These are phyloP conservation scores for Crocallis elinguaria DNA, from an alignment of 2,888 invertebrate genomes.

Conservation along the genomic window DNA sequence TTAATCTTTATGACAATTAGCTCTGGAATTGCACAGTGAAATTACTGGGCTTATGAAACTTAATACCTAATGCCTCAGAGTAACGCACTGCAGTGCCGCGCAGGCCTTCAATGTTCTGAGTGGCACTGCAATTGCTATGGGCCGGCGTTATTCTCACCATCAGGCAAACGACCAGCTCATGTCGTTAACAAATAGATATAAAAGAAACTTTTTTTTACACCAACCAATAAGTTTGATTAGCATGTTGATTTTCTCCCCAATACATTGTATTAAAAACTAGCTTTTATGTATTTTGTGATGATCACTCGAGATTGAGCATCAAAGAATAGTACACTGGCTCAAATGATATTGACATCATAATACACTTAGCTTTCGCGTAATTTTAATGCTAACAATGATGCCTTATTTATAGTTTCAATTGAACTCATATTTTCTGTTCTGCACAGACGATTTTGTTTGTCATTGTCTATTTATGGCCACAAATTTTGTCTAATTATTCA, in stretches of 20 bases:
- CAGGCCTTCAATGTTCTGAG: too few species aligned
- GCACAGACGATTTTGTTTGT: constrained; percentile 34
- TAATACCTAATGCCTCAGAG: too few species aligned
- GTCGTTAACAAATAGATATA: too few species aligned
- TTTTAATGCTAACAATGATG: constrained; percentile 54
- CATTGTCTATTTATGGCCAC: constrained; percentile 21
- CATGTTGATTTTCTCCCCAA: constrained; percentile 26
- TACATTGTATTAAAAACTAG: constrained; percentile 45
- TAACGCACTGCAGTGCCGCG: too few species aligned
- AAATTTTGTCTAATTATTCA: constrained; percentile 36
- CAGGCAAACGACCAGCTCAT: too few species aligned
- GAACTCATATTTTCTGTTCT: constrained; percentile 45
- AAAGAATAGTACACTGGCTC: constrained; percentile 3
- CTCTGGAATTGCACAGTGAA: too few species aligned
- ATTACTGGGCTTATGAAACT: too few species aligned
- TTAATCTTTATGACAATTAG: too few species aligned
- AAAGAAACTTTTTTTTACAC: too few species aligned
- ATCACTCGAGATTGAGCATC: background rate
- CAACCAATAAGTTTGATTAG: too few species aligned
- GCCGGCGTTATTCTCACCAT: too few species aligned
- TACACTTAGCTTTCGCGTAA: constrained; percentile 53
- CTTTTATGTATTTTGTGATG: constrained; percentile 30
- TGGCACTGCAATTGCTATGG: too few species aligned
- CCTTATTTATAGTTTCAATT: constrained; percentile 51
- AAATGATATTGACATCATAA: background rate